Evolutionary conservation across 1,140 invertebrate species (phyloP).

Genomic region (Bactericera cockerelli): DNA sequence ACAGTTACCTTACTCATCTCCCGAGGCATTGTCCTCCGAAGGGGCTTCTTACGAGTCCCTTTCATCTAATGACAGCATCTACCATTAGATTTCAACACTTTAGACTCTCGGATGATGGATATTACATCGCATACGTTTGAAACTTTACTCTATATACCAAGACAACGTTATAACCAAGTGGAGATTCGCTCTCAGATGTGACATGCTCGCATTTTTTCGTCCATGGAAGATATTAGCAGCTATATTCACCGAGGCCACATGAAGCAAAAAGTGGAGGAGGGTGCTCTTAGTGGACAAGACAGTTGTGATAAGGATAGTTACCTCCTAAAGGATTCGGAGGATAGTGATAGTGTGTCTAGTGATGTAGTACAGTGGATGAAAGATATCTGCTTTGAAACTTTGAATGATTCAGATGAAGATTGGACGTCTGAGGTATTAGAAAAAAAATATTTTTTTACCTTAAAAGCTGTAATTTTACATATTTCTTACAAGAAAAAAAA

Average conservation of each 20-base stretch:
- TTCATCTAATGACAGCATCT: not conserved
- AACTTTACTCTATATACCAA: not conserved
- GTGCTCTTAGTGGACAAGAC: too few species aligned
- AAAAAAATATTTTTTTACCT: too few species aligned
- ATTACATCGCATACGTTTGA: not conserved
- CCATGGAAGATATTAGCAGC: not conserved
- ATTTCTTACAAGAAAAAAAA: too few species aligned
- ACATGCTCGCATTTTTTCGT: conserved; percentile 3
- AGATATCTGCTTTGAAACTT: conserved; percentile 15
- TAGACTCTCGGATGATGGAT: not conserved
- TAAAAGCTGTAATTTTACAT: too few species aligned
- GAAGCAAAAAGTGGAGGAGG: not conserved
- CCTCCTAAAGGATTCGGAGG: too few species aligned
- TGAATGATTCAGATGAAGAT: conserved; percentile 17
- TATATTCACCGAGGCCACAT: not conserved
- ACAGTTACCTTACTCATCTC: too few species aligned
- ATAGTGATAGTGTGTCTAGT: conserved; percentile 19
- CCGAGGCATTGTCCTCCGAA: not conserved
- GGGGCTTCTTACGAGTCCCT: not conserved
- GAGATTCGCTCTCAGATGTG: not conserved
- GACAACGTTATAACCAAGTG: not conserved
- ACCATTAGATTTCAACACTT: not conserved
- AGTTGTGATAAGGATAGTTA: too few species aligned
- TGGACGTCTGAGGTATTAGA: conserved; percentile 8
- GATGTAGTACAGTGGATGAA: conserved; percentile 21